phyloP scores from a whole-genome alignment of 35 echinoderm and acorn worm genomes.

The Stichopus chloronotus region DNA sequence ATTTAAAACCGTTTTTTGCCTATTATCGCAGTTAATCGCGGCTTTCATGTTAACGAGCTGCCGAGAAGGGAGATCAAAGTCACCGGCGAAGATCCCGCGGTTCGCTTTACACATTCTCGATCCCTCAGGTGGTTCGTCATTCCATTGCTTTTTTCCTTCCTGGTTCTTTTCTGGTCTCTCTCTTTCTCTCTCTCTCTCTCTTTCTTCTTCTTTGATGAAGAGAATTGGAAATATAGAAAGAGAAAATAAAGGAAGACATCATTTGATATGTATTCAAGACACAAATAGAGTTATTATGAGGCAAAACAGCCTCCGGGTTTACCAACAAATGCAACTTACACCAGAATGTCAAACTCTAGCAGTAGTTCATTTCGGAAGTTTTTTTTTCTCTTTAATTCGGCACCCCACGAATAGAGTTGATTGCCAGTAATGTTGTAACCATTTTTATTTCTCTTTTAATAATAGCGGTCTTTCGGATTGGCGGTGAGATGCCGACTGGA shows the following conservation, averaged over 20 bases:
- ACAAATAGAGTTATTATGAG: conserved; percentile 53
- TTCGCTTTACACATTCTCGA: conserved; percentile 36
- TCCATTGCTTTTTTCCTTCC: background rate
- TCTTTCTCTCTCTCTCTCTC: background rate
- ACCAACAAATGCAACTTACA: background rate
- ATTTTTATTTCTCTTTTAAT: conserved; percentile 7
- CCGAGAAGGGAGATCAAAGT: conserved; percentile 36
- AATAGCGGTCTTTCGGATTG: too few relatives aligned
- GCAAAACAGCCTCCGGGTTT: conserved; percentile 34
- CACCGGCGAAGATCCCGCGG: conserved; percentile 32
- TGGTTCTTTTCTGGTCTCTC: background rate
- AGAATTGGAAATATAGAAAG: background rate
- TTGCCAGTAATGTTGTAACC: conserved; percentile 37
- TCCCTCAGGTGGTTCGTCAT: conserved; percentile 44
- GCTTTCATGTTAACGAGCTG: conserved; percentile 53
- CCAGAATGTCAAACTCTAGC: background rate
- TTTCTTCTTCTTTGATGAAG: background rate
- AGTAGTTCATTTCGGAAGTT: background rate
- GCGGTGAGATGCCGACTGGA: background rate
- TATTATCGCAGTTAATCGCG: conserved; percentile 44
- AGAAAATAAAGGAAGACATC: background rate
- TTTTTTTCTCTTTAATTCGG: conserved; percentile 17
- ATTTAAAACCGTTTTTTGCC: conserved; percentile 43
- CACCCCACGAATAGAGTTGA: conserved; percentile 30
- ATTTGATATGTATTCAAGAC: conserved; percentile 26